A percentile compares a stretch with the other conserved stretches of the same genome.
Conservation (phyloP, 2,797 vertebrate genomes). For the Anisognathus igniventris region DNA sequence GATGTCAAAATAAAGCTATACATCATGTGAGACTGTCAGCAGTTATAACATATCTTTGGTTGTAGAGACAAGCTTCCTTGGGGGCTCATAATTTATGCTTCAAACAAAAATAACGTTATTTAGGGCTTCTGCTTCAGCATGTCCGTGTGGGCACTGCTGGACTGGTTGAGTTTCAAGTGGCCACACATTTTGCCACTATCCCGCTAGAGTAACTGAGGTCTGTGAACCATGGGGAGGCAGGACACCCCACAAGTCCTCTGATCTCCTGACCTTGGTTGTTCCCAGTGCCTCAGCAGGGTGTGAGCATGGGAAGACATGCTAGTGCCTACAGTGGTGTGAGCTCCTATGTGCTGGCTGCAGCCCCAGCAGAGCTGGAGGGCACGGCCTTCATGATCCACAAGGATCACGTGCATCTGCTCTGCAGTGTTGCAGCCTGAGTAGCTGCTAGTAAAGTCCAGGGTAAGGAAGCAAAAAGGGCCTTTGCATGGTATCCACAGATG, state of each 20-base stretch:
- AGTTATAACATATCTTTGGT: conserved; percentile 52
- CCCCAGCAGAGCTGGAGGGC: rapidly evolving
- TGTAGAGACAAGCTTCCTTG: conserved; percentile 38
- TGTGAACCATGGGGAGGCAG: background rate
- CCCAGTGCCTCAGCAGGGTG: rapidly evolving
- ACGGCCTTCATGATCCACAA: background rate
- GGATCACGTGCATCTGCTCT: rapidly evolving
- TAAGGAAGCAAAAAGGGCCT: background rate
- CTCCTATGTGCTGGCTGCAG: rapidly evolving
- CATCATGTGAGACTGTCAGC: conserved; percentile 52
- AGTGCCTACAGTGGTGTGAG: rapidly evolving
- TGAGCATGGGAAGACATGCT: rapidly evolving
- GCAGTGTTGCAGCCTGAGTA: background rate
- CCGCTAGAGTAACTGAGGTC: background rate
- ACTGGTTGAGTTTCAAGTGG: background rate
- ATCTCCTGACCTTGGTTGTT: background rate
- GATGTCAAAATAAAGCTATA: conserved; percentile 69
- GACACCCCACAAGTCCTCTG: rapidly evolving
- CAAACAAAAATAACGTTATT: conserved; percentile 26
- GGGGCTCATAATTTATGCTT: conserved; percentile 53
- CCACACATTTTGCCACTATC: background rate
- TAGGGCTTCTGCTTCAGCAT: background rate
- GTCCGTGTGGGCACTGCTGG: background rate
- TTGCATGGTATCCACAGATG: background rate
- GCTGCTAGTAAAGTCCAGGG: background rate